Evolutionary conservation across 2,113 vertebrate species (phyloP), one percentile per base, ranked within the genome.

Genomic region (Pandion haliaetus): DNA sequence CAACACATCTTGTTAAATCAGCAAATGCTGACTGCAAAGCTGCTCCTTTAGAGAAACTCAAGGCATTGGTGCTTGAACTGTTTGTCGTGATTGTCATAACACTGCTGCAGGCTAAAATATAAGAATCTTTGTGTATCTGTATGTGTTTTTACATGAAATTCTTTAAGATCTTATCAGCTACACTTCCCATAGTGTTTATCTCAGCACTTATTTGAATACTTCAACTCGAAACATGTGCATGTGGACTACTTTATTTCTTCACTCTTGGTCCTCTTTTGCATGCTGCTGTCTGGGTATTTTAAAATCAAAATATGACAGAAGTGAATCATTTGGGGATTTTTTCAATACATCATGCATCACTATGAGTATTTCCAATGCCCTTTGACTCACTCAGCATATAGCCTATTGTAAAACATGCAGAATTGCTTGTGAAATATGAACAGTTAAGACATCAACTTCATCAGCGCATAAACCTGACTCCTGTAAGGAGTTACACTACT

Each of bases 321-420:
- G 42, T 95, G 96, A 97, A 88, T 93, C 94, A 96, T 67, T 70
- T 50, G 84, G 96, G 93, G 62, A 66, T 21, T 96, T 95, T 90
- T 80, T 84, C 89, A 94, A 82, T 67, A 85, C 62, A 86, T 59
- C 34, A 82, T 40, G 45, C 63, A 82, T 83, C 87, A 59, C 74
- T 91, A 87, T 52, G 66, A 83, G 5, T 72, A 91, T 93, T 96
- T 96, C 85, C 94, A 96, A 42, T 9, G 65, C 50, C n/a, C 59
- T 94, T 83, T 95, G 86, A 80, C 70, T 93, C 93, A 93, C 57
- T 62, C 85, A 83, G 76, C 63, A 96, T 87, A 80, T 5, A 85
- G 20, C 12, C 12, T 65, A 12, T 25, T 3, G 3, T 25, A 69
- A 88, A 87, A 86, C 11, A 72, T 0, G 0, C 50, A 61, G 38